Evolutionary conservation across 2,888 invertebrate species (phyloP), one percentile per base, ranked within the genome.

Genomic region (Nysson spinosus): DNA sequence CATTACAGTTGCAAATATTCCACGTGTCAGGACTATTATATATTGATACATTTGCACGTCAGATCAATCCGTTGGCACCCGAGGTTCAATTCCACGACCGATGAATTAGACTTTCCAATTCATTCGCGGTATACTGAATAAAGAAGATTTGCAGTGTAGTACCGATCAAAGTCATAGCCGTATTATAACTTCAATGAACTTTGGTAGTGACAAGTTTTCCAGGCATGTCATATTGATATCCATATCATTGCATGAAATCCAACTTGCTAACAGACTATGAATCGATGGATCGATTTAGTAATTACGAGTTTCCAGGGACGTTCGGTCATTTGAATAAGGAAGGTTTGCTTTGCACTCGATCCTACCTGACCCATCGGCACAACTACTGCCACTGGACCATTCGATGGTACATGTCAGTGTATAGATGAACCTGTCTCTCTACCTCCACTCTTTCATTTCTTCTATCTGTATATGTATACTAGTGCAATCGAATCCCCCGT

Each of bases 271-370:
- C 61, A 55, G 28, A 43, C 50, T 28, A 17, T 28, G 37, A 35
- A 57, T 43, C 37, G 56, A 47, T 42, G 19, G 55, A 56, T 58
- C 50, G 64, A 68, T 64, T 43, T 19, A 30, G 28, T n/a, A 39
- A 50, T 26, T 40, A 30, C 52, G 47, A 46, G 49, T 47, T 52
- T 55, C 47, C 65, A 40, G 43, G 28, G 34, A 37, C 42, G 34
- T 26, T 17, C 42, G 30, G 47, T 61, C 66, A 57, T 76, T 57
- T 58, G 77, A 72, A 77, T 77, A 77, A 79, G 78, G 69, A 81
- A 74, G 62, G 69, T 78, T 77, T 76, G 69, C 74, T 73, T 63
- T 78, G 70, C 78, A 77, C 80, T 81, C 73, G 77, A 78, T 75
- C 67, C 72, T 64, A 76, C 69, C 78, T 76, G 77, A 81, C 72